Evolutionary conservation across 2,797 vertebrate species (phyloP), one percentile per base, ranked within the genome.

Genomic region (Pipistrellus kuhlii): DNA sequence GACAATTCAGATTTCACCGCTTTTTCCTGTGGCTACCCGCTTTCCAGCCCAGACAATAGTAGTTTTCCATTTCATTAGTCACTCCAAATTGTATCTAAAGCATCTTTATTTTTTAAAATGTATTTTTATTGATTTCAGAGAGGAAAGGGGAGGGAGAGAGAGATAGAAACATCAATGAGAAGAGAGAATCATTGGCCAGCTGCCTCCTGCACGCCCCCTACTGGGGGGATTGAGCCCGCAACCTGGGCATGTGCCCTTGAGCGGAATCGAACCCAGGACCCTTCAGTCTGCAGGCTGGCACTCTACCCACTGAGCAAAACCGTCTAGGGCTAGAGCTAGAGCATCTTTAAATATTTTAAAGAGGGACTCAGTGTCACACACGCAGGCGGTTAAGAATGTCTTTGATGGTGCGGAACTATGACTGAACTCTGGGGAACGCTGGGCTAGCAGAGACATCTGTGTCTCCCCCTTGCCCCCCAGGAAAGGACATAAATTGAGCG

Each of bases 361-460:
- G 80, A 81, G 44, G 25, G 48, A 48, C 6, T 84, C 21, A 25
- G 32, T 38, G 68, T 30, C 7, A 35, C 6, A 68, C 8, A 57
- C 4, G 1, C 18, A 20, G 25, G 64, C 66, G 41, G 75, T 69
- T 35, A 85, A 62, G 62, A 92, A 41, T 14, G 30, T 55, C 38
- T 35, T 48, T 13, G 46, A 82, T 55, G 27, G 2, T 35, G 62
- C 3, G 83, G 69, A 94, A 72, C 44, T 38, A 15, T 72, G 73
- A 76, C 15, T 55, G 41, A 62, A 68, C 21, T 17, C 12, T 55
- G 25, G 35, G 27, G 44, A 88, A 87, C 18, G 57, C 6, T 55
- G 23, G 64, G 8, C 75, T 55, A 17, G 14, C n/a, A 53, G 30
- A 57, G n/a, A 87, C 86, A 93, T 92, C 87, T 95, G 93, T 91